A percentile compares a stretch with the other conserved stretches of the same genome.
These are phyloP conservation scores for Antheraea assamensis DNA, from an alignment of 2,888 invertebrate genomes.

Conservation along the genomic window DNA sequence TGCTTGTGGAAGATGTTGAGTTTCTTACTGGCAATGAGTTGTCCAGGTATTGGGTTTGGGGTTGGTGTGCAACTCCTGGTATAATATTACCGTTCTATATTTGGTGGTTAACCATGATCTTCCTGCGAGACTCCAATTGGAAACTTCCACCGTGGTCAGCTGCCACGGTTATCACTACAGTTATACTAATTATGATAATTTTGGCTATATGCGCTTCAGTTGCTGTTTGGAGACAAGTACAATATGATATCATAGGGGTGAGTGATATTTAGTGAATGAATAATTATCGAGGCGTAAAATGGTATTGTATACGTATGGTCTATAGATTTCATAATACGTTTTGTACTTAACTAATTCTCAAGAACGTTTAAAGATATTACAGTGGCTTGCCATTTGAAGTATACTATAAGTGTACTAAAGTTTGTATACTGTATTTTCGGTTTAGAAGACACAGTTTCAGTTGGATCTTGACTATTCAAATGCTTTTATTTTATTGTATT, in stretches of 20 bases:
- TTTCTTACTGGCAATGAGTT: conserved; percentile 56
- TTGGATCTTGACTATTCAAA: too few relatives aligned
- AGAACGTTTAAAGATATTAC: not conserved
- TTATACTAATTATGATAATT: conserved; percentile 33
- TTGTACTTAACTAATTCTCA: not conserved
- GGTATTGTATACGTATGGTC: not conserved
- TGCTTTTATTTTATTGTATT: too few relatives aligned
- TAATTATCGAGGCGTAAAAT: not conserved
- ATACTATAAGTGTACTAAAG: not conserved
- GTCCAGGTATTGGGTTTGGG: conserved; percentile 54
- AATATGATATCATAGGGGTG: conserved; percentile 58
- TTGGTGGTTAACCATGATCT: conserved; percentile 56
- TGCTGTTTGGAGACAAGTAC: conserved; percentile 60
- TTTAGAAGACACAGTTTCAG: too few relatives aligned
- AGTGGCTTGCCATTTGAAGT: not conserved
- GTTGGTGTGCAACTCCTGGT: conserved; percentile 58
- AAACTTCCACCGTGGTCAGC: conserved; percentile 46
- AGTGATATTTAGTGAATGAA: conserved; percentile 26
- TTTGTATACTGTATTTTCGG: too few relatives aligned
- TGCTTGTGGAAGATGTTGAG: conserved; percentile 62
- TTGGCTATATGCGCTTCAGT: conserved; percentile 45
- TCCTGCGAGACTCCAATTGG: conserved; percentile 41
- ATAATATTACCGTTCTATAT: conserved; percentile 42
- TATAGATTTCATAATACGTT: not conserved
- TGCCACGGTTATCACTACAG: conserved; percentile 37